These are phyloP conservation scores for Buathra laborator DNA, from an alignment of 2,888 invertebrate genomes.

Conservation along the genomic window DNA sequence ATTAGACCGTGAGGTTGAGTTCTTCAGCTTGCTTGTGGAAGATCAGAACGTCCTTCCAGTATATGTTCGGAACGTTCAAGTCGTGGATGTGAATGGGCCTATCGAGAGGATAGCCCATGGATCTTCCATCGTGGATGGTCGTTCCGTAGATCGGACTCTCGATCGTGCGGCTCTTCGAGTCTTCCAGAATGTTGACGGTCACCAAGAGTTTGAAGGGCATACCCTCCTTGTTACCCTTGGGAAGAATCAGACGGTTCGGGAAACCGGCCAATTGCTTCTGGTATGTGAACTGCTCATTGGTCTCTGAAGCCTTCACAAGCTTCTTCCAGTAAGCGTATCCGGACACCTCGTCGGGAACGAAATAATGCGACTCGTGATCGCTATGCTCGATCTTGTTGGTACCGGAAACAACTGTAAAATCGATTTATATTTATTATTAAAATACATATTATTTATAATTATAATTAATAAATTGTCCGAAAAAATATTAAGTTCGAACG, in stretches of 20 bases:
- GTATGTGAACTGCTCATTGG: constrained; percentile 86
- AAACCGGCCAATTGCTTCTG: constrained; percentile 86
- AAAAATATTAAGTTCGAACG: constrained; percentile 47
- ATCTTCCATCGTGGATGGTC: constrained; percentile 81
- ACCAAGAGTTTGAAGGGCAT: constrained; percentile 88
- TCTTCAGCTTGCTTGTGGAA: constrained; percentile 81
- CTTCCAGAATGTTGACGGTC: constrained; percentile 79
- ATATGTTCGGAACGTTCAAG: constrained; percentile 76
- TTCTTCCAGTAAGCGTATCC: constrained; percentile 84
- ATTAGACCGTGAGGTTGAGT: constrained; percentile 73
- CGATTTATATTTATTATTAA: background rate
- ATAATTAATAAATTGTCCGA: background rate
- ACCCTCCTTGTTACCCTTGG: constrained; percentile 88
- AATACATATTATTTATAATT: no score
- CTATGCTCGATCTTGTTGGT: constrained; percentile 82
- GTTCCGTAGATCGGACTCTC: constrained; percentile 78
- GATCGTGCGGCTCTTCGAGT: constrained; percentile 82
- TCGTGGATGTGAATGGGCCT: constrained; percentile 83
- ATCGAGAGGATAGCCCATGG: constrained; percentile 87
- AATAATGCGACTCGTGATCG: constrained; percentile 75
- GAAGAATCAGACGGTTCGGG: constrained; percentile 88
- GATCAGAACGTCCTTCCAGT: constrained; percentile 76
- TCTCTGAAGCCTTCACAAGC: constrained; percentile 85
- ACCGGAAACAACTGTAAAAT: constrained; percentile 80
- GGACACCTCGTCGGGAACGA: constrained; percentile 79